Percentiles rank a stretch among this genome's conserved stretches.
phyloP scores from a whole-genome alignment of 2,797 vertebrate genomes.

The Myiotriccus ornatus region DNA sequence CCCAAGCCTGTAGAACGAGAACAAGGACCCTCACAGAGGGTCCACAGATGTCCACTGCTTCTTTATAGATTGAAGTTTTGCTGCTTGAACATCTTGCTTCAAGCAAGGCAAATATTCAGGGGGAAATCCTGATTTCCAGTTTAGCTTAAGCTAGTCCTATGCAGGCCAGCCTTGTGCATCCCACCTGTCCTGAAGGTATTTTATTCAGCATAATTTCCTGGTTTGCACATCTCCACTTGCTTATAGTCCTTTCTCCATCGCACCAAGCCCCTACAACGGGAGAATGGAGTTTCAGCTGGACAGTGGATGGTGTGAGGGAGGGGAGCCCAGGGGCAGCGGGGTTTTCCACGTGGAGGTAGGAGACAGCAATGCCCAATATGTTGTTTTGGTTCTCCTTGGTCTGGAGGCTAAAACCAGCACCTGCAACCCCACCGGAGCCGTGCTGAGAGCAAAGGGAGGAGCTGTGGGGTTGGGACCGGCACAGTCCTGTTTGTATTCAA shows the following conservation, averaged over 20 bases:
- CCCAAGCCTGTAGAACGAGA: not conserved
- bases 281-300: not conserved
- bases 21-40: not conserved
- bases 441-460: not conserved
- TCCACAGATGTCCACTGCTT: not conserved
- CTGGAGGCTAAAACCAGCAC: not conserved
- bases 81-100: not conserved
- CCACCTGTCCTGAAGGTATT: not conserved
- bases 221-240: not conserved
- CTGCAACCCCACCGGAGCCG: not conserved
- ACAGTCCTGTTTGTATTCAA: not conserved
- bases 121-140: not conserved
- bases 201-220: not conserved
- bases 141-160: not conserved
- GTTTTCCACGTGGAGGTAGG: fast-evolving
- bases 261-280: not conserved
- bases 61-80: not conserved
- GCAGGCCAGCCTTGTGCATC: not conserved
- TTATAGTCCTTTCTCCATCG: not conserved
- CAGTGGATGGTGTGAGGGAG: not conserved
- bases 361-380: fast-evolving
- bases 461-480: fast-evolving
- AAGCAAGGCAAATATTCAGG: not conserved
- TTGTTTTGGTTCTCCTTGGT: fast-evolving
- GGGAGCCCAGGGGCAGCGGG: not conserved